Percentiles rank a stretch among this genome's conserved stretches.
phyloP scores from a whole-genome alignment of 1,140 invertebrate species.

The Sarcophaga bullata region DNA sequence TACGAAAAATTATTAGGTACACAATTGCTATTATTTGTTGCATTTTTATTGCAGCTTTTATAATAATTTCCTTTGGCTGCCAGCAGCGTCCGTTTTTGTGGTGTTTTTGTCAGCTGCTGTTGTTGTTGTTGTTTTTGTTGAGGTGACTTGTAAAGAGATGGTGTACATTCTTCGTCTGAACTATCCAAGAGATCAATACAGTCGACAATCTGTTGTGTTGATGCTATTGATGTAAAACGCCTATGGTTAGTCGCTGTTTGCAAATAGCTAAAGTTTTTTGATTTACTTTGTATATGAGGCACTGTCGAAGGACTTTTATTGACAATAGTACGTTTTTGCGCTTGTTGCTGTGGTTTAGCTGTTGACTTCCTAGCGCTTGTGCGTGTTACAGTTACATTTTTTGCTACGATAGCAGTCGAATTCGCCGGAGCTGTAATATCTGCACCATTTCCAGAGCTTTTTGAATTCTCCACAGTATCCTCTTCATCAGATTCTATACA shows the following conservation, averaged over 20 bases:
- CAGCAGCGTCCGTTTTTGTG: conserved; percentile 37
- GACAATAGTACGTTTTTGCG: not conserved
- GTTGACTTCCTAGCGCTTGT: conserved; percentile 35
- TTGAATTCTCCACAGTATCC: not conserved
- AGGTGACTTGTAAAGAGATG: not conserved
- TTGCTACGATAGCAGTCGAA: not conserved
- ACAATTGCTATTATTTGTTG: not conserved
- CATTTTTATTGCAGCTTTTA: conserved; percentile 25
- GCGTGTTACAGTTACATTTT: conserved; percentile 7
- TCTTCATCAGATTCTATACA: conserved; percentile 44
- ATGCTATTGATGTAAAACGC: not conserved
- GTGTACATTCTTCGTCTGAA: conserved; percentile 38
- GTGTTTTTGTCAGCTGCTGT: not conserved
- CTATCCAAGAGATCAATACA: conserved; percentile 42
- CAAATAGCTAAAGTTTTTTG: conserved; percentile 22
- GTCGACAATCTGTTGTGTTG: conserved; percentile 1
- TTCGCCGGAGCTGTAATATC: not conserved
- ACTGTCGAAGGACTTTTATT: not conserved
- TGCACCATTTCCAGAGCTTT: not conserved
- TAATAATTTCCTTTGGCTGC: conserved; percentile 21
- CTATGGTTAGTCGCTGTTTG: not conserved
- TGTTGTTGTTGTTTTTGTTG: not conserved
- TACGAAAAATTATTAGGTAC: conserved; percentile 8
- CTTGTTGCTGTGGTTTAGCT: not conserved
- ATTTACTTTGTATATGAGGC: not conserved